These are phyloP conservation scores for Halcyon leucocephala DNA, from an alignment of 2,797 vertebrate genomes.

Conservation along the genomic window DNA sequence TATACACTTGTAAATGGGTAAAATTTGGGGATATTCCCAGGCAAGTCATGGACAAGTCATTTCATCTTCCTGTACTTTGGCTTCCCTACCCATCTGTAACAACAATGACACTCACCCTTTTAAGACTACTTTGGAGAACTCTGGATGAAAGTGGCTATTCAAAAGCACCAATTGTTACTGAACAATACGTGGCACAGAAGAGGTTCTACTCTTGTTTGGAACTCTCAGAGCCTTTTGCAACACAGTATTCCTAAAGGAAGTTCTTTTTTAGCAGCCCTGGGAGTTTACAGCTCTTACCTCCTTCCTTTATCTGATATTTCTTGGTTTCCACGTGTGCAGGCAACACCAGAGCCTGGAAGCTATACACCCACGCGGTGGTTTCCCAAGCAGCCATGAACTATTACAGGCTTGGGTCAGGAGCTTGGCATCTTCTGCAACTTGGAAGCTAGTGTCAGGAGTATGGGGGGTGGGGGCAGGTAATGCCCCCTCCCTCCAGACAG, in stretches of 20 bases:
- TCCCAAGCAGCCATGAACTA: slow-evolving; percentile 45
- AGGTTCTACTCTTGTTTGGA: neutral
- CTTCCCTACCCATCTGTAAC: neutral
- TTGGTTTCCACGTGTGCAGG: slow-evolving; percentile 67
- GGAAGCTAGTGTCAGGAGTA: neutral
- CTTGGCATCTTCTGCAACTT: slow-evolving; percentile 77
- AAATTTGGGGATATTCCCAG: neutral
- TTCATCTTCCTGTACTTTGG: neutral
- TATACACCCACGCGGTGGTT: slow-evolving; percentile 69
- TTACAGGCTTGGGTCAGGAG: slow-evolving; percentile 59
- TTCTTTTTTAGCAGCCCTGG: neutral
- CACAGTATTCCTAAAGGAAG: neutral
- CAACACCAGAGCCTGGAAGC: slow-evolving; percentile 80
- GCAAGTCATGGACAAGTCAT: neutral
- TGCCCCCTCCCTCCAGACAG: fast-evolving
- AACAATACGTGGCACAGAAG: fast-evolving
- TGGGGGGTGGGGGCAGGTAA: neutral
- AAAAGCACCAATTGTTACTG: neutral
- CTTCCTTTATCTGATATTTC: neutral
- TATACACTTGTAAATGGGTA: neutral
- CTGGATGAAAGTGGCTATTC: neutral
- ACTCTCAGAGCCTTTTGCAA: neutral
- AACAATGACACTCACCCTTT: neutral
- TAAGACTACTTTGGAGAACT: neutral
- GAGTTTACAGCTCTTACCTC: neutral